Evolutionary conservation across 2,113 vertebrate genomes (phyloP), one percentile per base, ranked within the genome.

Genomic region (Taurulus bubalis): DNA sequence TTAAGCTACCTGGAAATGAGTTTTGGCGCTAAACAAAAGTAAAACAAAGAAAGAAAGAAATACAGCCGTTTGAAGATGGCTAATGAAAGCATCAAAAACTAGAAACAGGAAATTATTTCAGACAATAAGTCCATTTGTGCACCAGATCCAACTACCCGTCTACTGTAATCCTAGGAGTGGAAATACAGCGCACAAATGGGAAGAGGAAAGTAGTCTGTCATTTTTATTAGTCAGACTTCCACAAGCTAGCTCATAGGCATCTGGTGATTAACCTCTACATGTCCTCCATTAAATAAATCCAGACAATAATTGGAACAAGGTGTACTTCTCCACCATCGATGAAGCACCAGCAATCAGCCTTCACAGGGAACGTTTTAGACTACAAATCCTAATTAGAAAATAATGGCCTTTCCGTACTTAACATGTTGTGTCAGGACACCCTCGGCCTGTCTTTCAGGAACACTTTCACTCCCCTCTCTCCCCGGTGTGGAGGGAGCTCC

Each of bases 231-330:
- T 78, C 77, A 77, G 84, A 66, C 66, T 64, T 76, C 68, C 83
- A 56, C 68, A 78, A 86, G 80, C 64, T 28, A 71, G 82, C 86
- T 84, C 67, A 40, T 34, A 84, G 89, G 71, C 85, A 83, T 85
- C 77, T 87, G 88, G 85, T 85, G 86, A 89, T 89, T 91, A 91
- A 91, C 91, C 88, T 91, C 85, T 82, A 80, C 79, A 89, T 83
- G 88, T 85, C 88, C 84, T 89, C 85, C 72, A 87, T 90, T 85
- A 82, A 90, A 87, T 83, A 90, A 86, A 87, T 87, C 65, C 89
- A 75, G 82, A 87, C 30, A 85, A 87, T 91, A 90, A 89, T 86
- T 88, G 83, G 71, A 89, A 87, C 88, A 82, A 85, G 88, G 84
- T 91, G 85, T 85, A 82, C 79, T 76, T 79, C 65, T 55, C 47